These are phyloP conservation scores for Acleris sparsana DNA, from an alignment of 2,888 invertebrate genomes.

Conservation along the genomic window DNA sequence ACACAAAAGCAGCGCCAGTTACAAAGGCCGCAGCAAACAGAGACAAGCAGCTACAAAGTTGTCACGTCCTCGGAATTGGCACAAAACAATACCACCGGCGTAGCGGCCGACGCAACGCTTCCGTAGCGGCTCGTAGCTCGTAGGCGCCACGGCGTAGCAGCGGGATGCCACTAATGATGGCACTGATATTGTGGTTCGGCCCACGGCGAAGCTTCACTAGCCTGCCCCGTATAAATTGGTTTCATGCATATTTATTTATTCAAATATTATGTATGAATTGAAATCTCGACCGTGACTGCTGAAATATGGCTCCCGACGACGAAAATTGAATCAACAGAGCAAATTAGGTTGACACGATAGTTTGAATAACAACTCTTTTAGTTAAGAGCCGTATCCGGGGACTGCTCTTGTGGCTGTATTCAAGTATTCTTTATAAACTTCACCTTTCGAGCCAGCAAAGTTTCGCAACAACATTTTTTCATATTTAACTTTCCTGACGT, in stretches of 20 bases:
- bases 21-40: slow-evolving; percentile 34
- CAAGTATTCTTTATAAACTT: slow-evolving; percentile 55
- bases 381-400: slow-evolving; percentile 46
- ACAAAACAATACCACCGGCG: slow-evolving; percentile 42
- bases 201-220: slow-evolving; percentile 51
- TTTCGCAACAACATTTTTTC: slow-evolving; percentile 54
- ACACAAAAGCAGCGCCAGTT: slow-evolving; percentile 22
- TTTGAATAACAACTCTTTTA: slow-evolving; percentile 47
- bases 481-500: slow-evolving; percentile 58
- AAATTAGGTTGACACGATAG: slow-evolving; percentile 68
- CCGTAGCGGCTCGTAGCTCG: slow-evolving; percentile 62
- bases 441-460: slow-evolving; percentile 44
- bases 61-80: slow-evolving; percentile 40
- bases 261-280: slow-evolving; percentile 82
- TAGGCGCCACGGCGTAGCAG: slow-evolving; percentile 54
- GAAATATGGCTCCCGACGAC: slow-evolving; percentile 72
- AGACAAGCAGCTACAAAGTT: slow-evolving; percentile 35
- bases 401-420: slow-evolving; percentile 51
- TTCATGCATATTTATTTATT: slow-evolving; percentile 84
- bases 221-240: slow-evolving; percentile 80
- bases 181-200: slow-evolving; percentile 69
- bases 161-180: slow-evolving; percentile 73
- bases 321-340: slow-evolving; percentile 76
- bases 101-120: slow-evolving; percentile 57
- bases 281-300: slow-evolving; percentile 77